Base-by-base conservation (phyloP, 2,797 vertebrate genomes). In the Premnoplex brunnescens region DNA sequence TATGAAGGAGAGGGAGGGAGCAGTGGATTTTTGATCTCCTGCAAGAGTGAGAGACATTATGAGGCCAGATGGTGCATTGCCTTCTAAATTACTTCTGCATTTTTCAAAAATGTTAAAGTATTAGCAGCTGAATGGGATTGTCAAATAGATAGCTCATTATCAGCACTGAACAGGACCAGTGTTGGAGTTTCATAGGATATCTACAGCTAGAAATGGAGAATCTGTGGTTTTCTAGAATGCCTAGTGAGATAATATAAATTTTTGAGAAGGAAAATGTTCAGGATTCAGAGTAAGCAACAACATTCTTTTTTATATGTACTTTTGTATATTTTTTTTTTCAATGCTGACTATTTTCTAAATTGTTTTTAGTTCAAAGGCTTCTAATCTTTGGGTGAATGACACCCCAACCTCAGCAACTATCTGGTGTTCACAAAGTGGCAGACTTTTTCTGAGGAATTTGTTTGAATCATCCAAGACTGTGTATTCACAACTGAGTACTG, bases 81-180 rank as follows among this genome's bases (percentile, higher is more conserved):
- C 12, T 81, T 46, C 24, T 87, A 28, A 82, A 58, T 41, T 68
- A 41, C 18, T 52, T 62, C 5, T 78, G 16, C 18, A 43, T 64
- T 80, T 81, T 54, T 72, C 34, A 72, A 55, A 66, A 58, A 64
- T 6, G 17, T 34, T 27, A 1, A 68, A 69, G 15, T n/a, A 58
- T 39, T 51, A 69, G n/a, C n/a, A 73, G 46, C 7, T 55, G 27
- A 87, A 64, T 23, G 20, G 28, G 37, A 66, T 22, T 62, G 18
- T 74, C 46, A 85, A 39, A 32, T 15, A 77, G 7, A 36, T 41
- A 55, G 41, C 37, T 49, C 56, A 64, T 49, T 12, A 37, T n/a
- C 11, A 60, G 30, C 17, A 39, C 23, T 18, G 44, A 54, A 63
- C 0, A 2, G 19, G 14, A 64, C 0, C 2, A 41, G 22, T 20